Evolutionary conservation across 2,113 vertebrate species (phyloP).

Genomic region (Pedionomus torquatus): DNA sequence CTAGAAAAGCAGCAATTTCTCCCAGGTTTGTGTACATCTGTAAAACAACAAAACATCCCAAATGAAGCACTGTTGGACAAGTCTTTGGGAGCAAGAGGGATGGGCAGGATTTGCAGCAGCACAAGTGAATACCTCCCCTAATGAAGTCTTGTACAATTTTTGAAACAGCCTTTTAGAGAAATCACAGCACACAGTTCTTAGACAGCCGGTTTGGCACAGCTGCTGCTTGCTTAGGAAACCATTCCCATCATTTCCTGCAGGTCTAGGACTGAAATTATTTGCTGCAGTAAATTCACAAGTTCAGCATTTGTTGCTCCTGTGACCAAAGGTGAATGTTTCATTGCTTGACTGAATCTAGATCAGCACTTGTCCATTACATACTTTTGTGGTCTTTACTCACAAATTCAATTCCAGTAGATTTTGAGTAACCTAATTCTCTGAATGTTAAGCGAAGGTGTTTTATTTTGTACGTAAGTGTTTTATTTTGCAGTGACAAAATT

Average conservation of each 20-base stretch:
- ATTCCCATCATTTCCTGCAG: background rate
- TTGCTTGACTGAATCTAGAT: constrained; percentile 26
- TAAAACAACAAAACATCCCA: background rate
- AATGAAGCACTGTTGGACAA: background rate
- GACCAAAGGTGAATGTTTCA: constrained; percentile 54
- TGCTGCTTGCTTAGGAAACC: background rate
- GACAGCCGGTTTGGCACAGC: background rate
- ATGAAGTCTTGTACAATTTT: background rate
- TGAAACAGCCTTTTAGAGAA: background rate
- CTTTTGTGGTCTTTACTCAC: background rate
- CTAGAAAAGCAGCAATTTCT: background rate
- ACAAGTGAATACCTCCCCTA: background rate
- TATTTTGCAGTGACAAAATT: too few relatives aligned
- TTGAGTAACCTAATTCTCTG: background rate
- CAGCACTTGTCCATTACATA: constrained; percentile 16
- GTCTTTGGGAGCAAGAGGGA: background rate
- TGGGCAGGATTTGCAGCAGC: background rate
- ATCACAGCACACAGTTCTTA: background rate
- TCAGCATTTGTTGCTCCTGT: constrained; percentile 8
- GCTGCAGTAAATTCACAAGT: constrained; percentile 14
- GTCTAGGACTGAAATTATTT: background rate
- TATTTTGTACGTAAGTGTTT: too few relatives aligned
- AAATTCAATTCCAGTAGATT: constrained; percentile 16
- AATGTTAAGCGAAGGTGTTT: constrained; percentile 18
- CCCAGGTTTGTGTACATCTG: background rate